Conservation (phyloP, 1,140 invertebrate species). For the Homalodisca vitripennis region DNA sequence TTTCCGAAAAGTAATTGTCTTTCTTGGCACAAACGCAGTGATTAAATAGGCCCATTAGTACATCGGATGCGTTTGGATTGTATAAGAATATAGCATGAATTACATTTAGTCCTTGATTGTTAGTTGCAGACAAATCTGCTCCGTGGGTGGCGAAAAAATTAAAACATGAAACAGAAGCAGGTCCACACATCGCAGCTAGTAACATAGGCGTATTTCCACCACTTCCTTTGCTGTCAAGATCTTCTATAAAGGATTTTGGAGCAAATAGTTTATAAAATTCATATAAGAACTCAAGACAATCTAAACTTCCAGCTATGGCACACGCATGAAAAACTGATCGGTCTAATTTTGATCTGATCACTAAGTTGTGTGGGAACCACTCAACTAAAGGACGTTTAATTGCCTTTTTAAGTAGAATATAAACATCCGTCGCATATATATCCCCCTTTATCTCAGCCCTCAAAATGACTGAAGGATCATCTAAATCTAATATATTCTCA, state of each 20-base stretch:
- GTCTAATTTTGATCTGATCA: not conserved
- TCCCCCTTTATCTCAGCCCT: constrained; percentile 4
- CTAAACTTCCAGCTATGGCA: not conserved
- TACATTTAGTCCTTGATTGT: not conserved
- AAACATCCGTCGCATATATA: constrained; percentile 8
- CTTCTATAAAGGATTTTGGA: not conserved
- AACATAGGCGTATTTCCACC: constrained; percentile 5
- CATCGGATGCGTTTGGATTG: not conserved
- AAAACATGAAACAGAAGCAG: not conserved
- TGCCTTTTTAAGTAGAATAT: not conserved
- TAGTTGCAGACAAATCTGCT: not conserved
- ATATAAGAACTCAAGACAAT: not conserved
- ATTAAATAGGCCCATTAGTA: not conserved
- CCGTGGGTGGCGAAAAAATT: not conserved
- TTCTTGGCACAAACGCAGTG: not conserved
- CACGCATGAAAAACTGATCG: constrained; percentile 13
- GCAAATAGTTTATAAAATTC: not conserved
- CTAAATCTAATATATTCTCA: not conserved
- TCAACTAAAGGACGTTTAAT: not conserved
- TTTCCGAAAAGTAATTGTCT: not conserved
- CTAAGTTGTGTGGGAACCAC: not conserved
- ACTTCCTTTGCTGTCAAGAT: not conserved
- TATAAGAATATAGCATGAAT: not conserved
- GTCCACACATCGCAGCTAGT: constrained; percentile 4
- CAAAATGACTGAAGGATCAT: not conserved